Conservation (phyloP, 2,113 vertebrate species). For the Austrofundulus limnaeus region DNA sequence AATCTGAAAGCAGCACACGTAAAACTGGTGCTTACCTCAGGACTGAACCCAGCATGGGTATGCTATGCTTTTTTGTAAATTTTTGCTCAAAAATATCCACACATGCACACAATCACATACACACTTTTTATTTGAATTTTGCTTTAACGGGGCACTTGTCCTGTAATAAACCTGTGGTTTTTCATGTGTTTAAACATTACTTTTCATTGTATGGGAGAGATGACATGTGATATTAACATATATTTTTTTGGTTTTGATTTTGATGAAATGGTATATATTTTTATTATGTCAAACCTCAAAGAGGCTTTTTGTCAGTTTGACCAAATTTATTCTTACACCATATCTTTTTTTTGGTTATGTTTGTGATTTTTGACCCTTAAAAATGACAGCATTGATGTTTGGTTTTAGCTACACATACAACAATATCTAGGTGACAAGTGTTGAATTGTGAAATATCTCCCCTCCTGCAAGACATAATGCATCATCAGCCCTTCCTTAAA, state of each 20-base stretch:
- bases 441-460: conserved; percentile 27
- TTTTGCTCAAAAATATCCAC: conserved; percentile 39
- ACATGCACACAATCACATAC: conserved; percentile 34
- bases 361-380: conserved; percentile 38
- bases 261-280: conserved; percentile 61
- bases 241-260: conserved; percentile 58
- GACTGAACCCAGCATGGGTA: conserved; percentile 77
- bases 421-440: conserved; percentile 15
- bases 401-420: conserved; percentile 22
- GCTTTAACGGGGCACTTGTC: conserved; percentile 49
- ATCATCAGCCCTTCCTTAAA: conserved; percentile 55
- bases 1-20: conserved; percentile 68
- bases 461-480: conserved; percentile 42
- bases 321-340: conserved; percentile 35
- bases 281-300: conserved; percentile 58
- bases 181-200: conserved; percentile 68
- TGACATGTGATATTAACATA: conserved; percentile 67
- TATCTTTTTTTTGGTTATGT: conserved; percentile 40
- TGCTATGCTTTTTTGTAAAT: conserved; percentile 68
- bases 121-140: conserved; percentile 29
- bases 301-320: conserved; percentile 55
- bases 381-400: conserved; percentile 17
- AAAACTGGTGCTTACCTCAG: conserved; percentile 82
- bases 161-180: conserved; percentile 79
- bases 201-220: conserved; percentile 57